Base-by-base conservation (phyloP, 2,888 invertebrate genomes). In the Xylocampa areola region DNA sequence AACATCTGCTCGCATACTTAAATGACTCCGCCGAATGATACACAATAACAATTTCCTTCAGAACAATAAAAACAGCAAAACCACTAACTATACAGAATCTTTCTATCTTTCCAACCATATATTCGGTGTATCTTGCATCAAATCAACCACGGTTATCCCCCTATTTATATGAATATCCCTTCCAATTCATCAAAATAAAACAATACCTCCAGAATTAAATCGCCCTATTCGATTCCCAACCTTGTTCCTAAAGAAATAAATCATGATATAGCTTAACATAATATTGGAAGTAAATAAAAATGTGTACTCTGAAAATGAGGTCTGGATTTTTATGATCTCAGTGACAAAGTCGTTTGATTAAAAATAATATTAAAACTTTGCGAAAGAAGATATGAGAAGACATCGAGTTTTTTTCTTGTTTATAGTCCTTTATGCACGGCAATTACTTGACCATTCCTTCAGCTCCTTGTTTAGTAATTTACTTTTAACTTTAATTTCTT, bases 51-150 rank as follows among this genome's bases (percentile, higher is more conserved):
- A 50, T 45, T 44, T 39, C 43, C 17, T 35, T 41, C 3, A 40
- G 1, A 32, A 43, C 35, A 35, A 62, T 54, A 69, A 60, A 66
- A 66, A 39, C 25, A 47, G 10, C 7, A 16, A 30, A 43, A 50
- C 49, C 52, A 55, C 40, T 50, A 58, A 50, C 60, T 52, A 40
- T 59, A 41, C 48, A 37, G 7, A 8, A 41, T 37, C 63, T 11
- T 58, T 72, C 71, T 79, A 83, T 86, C 82, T 76, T 61, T 47
- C 50, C 57, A 55, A 69, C 80, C 75, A 81, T 84, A 84, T 76
- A 85, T 85, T 81, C 55, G 50, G 73, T 75, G 79, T 80, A 87
- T 85, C 86, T 81, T 58, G 64, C 73, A 80, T 85, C 77, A 79
- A 79, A 81, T 80, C 74, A 71, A 73, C 75, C 85, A 79, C 60